Base-by-base conservation (phyloP, 1,140 invertebrate genomes). In the Anadara kagoshimensis region DNA sequence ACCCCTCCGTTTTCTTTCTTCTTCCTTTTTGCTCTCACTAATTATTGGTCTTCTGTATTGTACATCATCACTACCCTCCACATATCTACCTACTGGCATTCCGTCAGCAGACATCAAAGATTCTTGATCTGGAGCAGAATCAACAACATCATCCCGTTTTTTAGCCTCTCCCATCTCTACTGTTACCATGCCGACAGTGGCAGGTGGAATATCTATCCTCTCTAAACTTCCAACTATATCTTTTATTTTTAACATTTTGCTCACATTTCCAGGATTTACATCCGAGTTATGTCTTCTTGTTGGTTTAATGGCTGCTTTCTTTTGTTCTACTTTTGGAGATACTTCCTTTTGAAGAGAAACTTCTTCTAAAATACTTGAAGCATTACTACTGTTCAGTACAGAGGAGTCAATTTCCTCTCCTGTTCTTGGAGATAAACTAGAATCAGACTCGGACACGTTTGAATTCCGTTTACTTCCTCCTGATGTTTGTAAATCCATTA, bases 401-500 rank as follows among this genome's bases (percentile, higher is more conserved):
- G 75, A 66, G 43, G 80, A 36, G 44, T 84, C 81, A 47, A 84
- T 68, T 65, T 86, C 84, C 72, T 64, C 61, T 44, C 61, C n/a
- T 64, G 47, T 61, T 29, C 71, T 53, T 36, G 56, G 58, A 24
- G 76, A 64, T 22, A 41, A 45, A 29, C 64, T 69, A 14, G 58
- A 64, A 24, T 63, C 54, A 11, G 66, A 63, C 41, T 64, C 57
- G 54, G 69, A n/a, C n/a, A 65, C 75, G 41, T 61, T 59, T 47
- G 74, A 70, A 56, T 76, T 80, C n/a, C n/a, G n/a, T n/a, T n/a
- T n/a, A n/a, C n/a, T n/a, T n/a, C n/a, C n/a, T n/a, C n/a, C n/a
- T n/a, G n/a, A n/a, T n/a, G n/a, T n/a, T 61, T 85, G 83, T 22
- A 86, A 72, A 69, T 87, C 84, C 74, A 87, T 83, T 62, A 84